phyloP scores from a whole-genome alignment of 2,888 invertebrate genomes.

The Cotesia congregata region DNA sequence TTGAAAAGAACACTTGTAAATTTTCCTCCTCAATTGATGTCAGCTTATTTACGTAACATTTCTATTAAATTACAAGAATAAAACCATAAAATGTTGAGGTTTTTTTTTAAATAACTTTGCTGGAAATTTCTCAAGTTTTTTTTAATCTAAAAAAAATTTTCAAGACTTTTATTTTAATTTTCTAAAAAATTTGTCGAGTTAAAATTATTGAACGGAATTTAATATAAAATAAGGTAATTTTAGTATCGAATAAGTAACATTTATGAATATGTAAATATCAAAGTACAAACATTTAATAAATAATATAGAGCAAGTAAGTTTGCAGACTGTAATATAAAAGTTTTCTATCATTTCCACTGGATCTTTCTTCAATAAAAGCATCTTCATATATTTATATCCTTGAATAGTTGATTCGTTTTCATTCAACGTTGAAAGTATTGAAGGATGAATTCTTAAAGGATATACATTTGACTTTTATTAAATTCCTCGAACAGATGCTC shows the following conservation, averaged over 20 bases:
- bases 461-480: background rate
- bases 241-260: background rate
- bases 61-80: too few relatives aligned
- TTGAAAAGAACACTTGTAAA: too few relatives aligned
- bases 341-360: background rate
- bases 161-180: too few relatives aligned
- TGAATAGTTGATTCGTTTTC: background rate
- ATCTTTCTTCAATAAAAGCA: background rate
- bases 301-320: background rate
- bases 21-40: too few relatives aligned
- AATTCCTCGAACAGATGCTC: background rate
- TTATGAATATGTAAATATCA: slow-evolving; percentile 1
- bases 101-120: too few relatives aligned
- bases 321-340: background rate
- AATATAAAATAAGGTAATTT: too few relatives aligned
- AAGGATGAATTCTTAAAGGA: background rate
- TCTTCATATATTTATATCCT: background rate
- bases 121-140: too few relatives aligned
- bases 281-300: background rate
- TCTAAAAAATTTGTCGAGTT: too few relatives aligned
- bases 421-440: background rate
- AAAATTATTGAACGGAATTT: background rate
- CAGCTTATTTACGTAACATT: too few relatives aligned
- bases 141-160: too few relatives aligned
- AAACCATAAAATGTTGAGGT: too few relatives aligned